Evolutionary conservation across 2,797 vertebrate species (phyloP), one percentile per base, ranked within the genome.

Genomic region (Macroramphosus scolopax): DNA sequence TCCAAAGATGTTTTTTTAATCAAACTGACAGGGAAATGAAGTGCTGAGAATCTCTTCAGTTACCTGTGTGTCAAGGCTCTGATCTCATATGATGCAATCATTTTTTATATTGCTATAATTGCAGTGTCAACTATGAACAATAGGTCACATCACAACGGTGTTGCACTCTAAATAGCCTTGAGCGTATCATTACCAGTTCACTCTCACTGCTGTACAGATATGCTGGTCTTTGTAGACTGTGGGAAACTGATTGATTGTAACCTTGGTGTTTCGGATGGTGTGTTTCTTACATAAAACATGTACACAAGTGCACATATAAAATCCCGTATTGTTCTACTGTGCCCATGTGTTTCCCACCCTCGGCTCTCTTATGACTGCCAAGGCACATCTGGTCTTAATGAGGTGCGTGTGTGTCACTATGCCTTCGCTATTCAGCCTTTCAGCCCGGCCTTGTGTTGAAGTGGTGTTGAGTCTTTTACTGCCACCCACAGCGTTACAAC

Each of bases 301-400:
- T 31, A 47, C 68, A 50, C 47, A 55, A n/a, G n/a, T n/a, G n/a
- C 30, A 13, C 13, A 18, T 42, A 50, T 46, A 50, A 16, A 66
- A 59, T 68, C 69, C 51, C 50, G 68, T 65, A 72, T 79, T 81
- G 81, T 85, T 84, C 59, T 75, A 80, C 70, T 75, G 72, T 57
- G 75, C 66, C 81, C 83, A 83, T 82, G 80, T 84, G 82, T 83
- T 87, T 86, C 85, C 78, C 83, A 80, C 75, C 71, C 81, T 78
- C 40, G 7, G 79, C 67, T 71, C 82, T 86, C 77, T 78, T 74
- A 77, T 71, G 76, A 78, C 77, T 82, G 76, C 81, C 80, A 82
- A 71, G 49, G 35, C 81, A 86, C 87, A 87, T 86, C 85, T 88
- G 87, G 80, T 85, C 77, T 67, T 86, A 85, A 86, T 85, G 81